phyloP scores from a whole-genome alignment of 2,888 invertebrate genomes.

The Pachycephus smyrnensis region DNA sequence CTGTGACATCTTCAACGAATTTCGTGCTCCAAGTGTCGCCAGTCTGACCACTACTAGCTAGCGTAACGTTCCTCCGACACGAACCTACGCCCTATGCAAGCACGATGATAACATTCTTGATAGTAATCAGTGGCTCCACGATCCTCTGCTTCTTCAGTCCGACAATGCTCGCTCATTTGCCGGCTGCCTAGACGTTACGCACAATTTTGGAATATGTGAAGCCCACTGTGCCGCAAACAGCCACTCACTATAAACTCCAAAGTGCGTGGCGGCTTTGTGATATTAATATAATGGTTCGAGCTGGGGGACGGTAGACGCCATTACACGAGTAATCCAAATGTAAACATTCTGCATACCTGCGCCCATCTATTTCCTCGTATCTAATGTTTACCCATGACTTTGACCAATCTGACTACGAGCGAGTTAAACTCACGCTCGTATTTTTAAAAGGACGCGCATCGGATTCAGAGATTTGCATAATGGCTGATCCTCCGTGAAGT shows the following conservation, averaged over 20 bases:
- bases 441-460: not conserved
- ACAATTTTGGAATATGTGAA: not conserved
- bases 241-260: not conserved
- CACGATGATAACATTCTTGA: not conserved
- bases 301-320: not conserved
- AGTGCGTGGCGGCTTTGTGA: not conserved
- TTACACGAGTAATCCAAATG: constrained; percentile 10
- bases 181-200: not conserved
- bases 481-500: not conserved
- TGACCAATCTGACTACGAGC: not conserved
- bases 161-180: not conserved
- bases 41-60: not conserved
- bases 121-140: not conserved
- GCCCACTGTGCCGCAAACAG: not conserved
- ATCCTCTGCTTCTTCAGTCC: not conserved
- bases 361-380: not conserved
- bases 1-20: constrained; percentile 18
- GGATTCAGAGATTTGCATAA: not conserved
- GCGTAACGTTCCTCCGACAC: not conserved
- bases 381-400: not conserved
- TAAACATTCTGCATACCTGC: constrained; percentile 4
- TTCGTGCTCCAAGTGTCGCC: constrained; percentile 10
- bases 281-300: constrained; percentile 4
- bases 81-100: not conserved
- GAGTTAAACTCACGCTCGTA: not conserved